Percentiles rank a stretch among this genome's conserved stretches.
Conservation (phyloP, 2,888 invertebrate genomes). For the Mantis religiosa region DNA sequence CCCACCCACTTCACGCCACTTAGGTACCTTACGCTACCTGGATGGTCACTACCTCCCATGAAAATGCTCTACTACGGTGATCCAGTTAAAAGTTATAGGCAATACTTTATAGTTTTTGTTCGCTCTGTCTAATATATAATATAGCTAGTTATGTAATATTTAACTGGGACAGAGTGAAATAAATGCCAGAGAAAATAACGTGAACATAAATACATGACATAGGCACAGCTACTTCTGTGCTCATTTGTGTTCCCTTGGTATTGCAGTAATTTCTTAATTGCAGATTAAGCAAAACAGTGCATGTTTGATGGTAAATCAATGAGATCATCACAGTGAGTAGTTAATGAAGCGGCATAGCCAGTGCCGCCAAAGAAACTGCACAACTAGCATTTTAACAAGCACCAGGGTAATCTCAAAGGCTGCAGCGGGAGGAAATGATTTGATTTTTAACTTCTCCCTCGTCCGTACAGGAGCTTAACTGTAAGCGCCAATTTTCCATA, state of each 20-base stretch:
- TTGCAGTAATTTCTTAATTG: background rate
- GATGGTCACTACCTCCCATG: too few species aligned
- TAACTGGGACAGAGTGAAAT: too few species aligned
- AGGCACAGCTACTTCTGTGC: too few species aligned
- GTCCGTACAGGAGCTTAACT: background rate
- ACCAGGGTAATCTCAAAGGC: background rate
- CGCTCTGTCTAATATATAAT: too few species aligned
- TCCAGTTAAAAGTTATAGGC: too few species aligned
- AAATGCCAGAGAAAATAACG: too few species aligned
- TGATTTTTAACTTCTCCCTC: slow-evolving; percentile 3
- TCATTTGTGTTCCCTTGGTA: background rate
- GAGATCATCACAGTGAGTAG: background rate
- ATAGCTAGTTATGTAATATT: too few species aligned
- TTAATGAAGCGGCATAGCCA: background rate
- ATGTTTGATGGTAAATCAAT: background rate
- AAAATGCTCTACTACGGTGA: too few species aligned
- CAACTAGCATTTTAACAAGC: background rate
- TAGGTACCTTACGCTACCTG: too few species aligned
- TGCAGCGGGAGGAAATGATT: background rate
- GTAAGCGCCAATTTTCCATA: slow-evolving; percentile 18
- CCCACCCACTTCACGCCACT: too few species aligned
- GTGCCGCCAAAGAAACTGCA: background rate
- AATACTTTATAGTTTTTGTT: too few species aligned
- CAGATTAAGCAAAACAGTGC: background rate
- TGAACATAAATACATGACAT: too few species aligned